Evolutionary conservation across 2,888 invertebrate species (phyloP).

Genomic region (Erpobdella octoculata): DNA sequence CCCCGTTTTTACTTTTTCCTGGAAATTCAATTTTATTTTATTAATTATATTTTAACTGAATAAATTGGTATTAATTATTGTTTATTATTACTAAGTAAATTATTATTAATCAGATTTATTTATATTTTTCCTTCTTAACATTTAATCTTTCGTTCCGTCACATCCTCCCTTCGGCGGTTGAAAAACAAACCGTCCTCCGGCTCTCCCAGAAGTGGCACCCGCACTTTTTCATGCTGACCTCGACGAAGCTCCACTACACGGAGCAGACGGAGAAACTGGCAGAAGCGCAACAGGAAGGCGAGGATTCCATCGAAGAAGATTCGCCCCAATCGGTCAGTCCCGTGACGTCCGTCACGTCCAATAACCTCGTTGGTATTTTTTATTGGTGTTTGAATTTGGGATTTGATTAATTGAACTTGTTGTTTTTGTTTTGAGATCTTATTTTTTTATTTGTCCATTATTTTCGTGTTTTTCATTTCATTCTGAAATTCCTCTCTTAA

Average conservation of each 20-base stretch:
- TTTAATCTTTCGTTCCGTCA: neutral
- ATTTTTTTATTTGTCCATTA: neutral
- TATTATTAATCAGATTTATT: too few species aligned
- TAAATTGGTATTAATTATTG: too few species aligned
- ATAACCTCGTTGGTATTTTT: neutral
- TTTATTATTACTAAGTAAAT: too few species aligned
- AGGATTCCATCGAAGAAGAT: conserved; percentile 60
- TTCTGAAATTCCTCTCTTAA: neutral
- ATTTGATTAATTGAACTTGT: neutral
- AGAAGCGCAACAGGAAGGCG: conserved; percentile 15
- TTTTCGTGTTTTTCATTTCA: neutral
- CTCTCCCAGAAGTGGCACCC: conserved; percentile 86
- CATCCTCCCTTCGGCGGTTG: neutral
- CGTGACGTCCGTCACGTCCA: neutral
- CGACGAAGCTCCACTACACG: conserved; percentile 78
- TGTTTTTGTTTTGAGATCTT: neutral
- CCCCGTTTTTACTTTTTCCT: too few species aligned
- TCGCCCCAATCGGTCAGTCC: neutral
- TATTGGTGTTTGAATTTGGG: neutral
- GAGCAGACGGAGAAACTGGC: conserved; percentile 55
- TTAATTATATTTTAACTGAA: too few species aligned
- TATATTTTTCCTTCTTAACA: neutral
- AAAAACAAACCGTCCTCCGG: neutral
- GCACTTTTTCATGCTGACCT: conserved; percentile 83
- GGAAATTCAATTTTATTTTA: too few species aligned